phyloP scores from a whole-genome alignment of 2,888 invertebrate species.

The Asteroscopus sphinx region DNA sequence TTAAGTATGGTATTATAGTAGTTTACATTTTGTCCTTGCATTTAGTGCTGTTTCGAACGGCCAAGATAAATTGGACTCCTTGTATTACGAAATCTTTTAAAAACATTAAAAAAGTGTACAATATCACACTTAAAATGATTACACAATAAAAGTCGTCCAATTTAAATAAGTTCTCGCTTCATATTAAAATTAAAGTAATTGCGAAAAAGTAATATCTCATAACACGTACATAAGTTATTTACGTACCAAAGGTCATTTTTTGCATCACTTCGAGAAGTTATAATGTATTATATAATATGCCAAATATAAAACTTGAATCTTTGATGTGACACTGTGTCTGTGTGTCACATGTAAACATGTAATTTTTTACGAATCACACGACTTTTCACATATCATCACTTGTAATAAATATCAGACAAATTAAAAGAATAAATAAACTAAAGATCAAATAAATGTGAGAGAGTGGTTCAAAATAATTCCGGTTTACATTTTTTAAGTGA shows the following conservation, averaged over 20 bases:
- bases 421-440: conserved; percentile 25
- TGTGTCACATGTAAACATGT: conserved; percentile 28
- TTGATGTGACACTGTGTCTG: conserved; percentile 39
- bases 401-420: conserved; percentile 24
- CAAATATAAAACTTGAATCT: conserved; percentile 15
- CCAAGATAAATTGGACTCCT: too few species aligned
- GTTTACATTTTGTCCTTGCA: too few species aligned
- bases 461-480: conserved; percentile 11
- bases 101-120: too few species aligned
- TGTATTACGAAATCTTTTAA: too few species aligned
- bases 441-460: conserved; percentile 41
- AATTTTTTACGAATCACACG: conserved; percentile 18
- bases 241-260: conserved; percentile 30
- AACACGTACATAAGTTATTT: conserved; percentile 17
- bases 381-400: conserved; percentile 10
- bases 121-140: too few species aligned
- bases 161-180: not conserved
- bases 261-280: conserved; percentile 16
- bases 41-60: too few species aligned
- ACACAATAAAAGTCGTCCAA: too few species aligned
- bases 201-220: not conserved
- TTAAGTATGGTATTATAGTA: too few species aligned
- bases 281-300: conserved; percentile 8
- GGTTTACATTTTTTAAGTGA: conserved; percentile 10
- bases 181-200: conserved; percentile 9